Evolutionary conservation across 2,113 vertebrate genomes (phyloP).

Genomic region (Marmota flaviventris): DNA sequence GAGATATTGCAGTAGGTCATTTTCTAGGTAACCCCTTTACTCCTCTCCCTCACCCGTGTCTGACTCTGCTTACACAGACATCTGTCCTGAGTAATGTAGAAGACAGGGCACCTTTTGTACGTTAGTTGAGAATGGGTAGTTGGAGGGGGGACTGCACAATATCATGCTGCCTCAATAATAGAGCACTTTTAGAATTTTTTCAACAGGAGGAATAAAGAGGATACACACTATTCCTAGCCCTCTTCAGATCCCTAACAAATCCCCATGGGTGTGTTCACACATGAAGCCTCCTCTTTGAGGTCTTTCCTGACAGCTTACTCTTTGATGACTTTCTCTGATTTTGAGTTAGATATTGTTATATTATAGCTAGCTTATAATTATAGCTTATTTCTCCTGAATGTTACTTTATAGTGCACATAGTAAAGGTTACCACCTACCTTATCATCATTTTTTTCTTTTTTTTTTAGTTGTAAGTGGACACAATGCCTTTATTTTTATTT

Average conservation of each 20-base stretch:
- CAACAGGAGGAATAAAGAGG: neutral
- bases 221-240: neutral
- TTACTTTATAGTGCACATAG: neutral
- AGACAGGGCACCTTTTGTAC: neutral
- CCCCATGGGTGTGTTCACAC: neutral
- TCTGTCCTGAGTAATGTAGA: neutral
- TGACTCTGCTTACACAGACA: neutral
- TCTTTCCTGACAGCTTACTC: neutral
- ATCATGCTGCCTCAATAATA: neutral
- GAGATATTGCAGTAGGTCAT: neutral
- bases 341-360: neutral
- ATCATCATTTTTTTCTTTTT: too few relatives aligned
- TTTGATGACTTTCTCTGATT: neutral
- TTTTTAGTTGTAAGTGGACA: too few relatives aligned
- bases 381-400: neutral
- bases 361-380: neutral
- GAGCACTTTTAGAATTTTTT: neutral
- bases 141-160: neutral
- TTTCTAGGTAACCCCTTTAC: neutral
- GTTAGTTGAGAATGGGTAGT: fast-evolving
- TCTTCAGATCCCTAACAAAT: neutral
- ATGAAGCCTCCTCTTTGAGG: neutral
- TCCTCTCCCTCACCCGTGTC: neutral
- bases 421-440: neutral
- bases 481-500: too few relatives aligned